phyloP scores from a whole-genome alignment of 2,888 invertebrate genomes.

The Callyntrura sp. region DNA sequence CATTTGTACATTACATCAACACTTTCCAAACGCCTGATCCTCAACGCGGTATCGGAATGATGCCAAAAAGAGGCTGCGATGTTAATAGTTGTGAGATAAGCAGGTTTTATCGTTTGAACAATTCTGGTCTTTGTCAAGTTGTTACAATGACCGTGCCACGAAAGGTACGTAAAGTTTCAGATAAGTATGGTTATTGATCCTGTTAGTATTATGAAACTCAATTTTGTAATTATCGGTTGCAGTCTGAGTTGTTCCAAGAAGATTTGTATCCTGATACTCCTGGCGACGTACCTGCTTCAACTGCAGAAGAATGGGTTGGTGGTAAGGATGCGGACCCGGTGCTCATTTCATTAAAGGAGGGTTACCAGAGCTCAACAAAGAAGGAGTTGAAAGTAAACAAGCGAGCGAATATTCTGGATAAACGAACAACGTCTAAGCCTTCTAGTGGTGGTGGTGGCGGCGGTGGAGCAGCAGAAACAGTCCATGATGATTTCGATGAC shows the following conservation, averaged over 20 bases:
- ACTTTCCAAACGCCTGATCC: constrained; percentile 99
- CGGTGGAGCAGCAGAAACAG: constrained; percentile 76
- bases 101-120: constrained; percentile 98
- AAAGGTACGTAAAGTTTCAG: constrained; percentile 87
- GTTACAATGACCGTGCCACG: constrained; percentile 99
- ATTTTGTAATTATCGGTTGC: constrained; percentile 71
- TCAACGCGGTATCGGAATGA: constrained; percentile 98
- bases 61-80: constrained; percentile 99
- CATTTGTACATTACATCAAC: constrained; percentile 98
- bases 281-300: constrained; percentile 94
- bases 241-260: constrained; percentile 98
- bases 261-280: constrained; percentile 98
- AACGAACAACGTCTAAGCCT: constrained; percentile 86
- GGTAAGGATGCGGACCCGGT: constrained; percentile 96
- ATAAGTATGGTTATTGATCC: background rate
- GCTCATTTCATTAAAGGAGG: constrained; percentile 95
- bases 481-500: constrained; percentile 81
- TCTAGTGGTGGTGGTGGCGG: constrained; percentile 67
- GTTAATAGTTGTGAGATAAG: constrained; percentile 97
- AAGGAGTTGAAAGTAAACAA: constrained; percentile 91
- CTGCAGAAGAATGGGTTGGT: constrained; percentile 96
- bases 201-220: background rate
- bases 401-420: constrained; percentile 93
- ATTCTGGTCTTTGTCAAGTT: constrained; percentile 96
- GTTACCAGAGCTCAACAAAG: constrained; percentile 86